These are phyloP conservation scores for Caenorhabditis auriculariae DNA, from an alignment of 2,888 invertebrate species.

Conservation along the genomic window DNA sequence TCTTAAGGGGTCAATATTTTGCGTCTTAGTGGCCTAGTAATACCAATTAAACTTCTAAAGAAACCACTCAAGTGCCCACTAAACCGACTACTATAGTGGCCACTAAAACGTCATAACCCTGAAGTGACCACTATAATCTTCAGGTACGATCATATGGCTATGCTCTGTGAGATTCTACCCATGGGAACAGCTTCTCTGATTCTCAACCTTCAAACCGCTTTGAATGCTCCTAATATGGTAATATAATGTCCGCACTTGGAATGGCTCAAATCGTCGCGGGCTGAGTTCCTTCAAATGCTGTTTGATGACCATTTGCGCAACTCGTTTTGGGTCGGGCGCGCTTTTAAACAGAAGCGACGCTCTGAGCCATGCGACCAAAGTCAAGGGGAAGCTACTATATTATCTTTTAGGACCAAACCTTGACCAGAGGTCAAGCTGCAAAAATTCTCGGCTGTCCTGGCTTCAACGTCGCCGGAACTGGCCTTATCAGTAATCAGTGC, in stretches of 20 bases:
- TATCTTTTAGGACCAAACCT: constrained; percentile 6
- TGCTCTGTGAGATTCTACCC: constrained; percentile 67
- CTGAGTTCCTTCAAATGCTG: background rate
- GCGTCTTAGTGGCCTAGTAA: too few species aligned
- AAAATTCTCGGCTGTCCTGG: constrained; percentile 29
- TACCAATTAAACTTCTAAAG: background rate
- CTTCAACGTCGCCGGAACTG: constrained; percentile 24
- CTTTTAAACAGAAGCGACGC: too few species aligned
- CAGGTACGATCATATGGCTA: constrained; percentile 67
- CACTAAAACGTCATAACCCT: too few species aligned
- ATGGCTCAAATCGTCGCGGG: too few species aligned
- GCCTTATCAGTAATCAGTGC: constrained; percentile 23
- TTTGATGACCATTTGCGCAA: background rate
- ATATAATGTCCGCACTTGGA: too few species aligned
- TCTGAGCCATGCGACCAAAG: too few species aligned
- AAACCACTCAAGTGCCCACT: too few species aligned
- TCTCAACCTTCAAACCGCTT: constrained; percentile 42
- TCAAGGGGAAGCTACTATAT: too few species aligned
- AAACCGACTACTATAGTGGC: background rate
- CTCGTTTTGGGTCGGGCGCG: too few species aligned
- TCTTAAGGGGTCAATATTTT: too few species aligned
- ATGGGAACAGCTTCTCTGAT: constrained; percentile 58
- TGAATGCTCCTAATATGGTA: constrained; percentile 23
- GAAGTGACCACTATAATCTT: constrained; percentile 49
- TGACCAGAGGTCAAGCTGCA: constrained; percentile 20